Evolutionary conservation across 2,888 invertebrate species (phyloP).

Genomic region (Lamellibrachia satsuma): DNA sequence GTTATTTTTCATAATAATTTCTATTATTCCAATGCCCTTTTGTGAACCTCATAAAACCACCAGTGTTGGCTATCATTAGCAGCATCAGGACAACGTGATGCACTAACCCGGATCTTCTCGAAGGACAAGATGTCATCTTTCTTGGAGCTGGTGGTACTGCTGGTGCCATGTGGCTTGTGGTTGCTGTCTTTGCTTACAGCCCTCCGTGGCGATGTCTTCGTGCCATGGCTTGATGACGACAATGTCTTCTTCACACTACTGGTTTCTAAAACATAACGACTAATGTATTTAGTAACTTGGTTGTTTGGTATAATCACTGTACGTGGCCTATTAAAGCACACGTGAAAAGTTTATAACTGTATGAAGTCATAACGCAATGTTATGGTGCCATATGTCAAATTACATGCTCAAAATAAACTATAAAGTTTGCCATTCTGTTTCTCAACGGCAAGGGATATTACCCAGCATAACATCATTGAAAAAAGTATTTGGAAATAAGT

Average conservation of each 20-base stretch:
- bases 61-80: background rate
- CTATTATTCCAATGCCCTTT: too few species aligned
- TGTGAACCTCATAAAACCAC: background rate
- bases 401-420: too few species aligned
- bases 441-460: background rate
- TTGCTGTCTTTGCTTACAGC: background rate
- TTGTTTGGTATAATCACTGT: too few species aligned
- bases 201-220: background rate
- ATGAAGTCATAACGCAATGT: too few species aligned
- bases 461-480: background rate
- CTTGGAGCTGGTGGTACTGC: conserved; percentile 39
- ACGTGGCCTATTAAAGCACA: too few species aligned
- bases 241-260: conserved; percentile 31
- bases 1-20: too few species aligned
- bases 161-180: background rate
- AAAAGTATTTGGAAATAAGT: background rate
- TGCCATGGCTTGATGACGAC: background rate
- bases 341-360: too few species aligned
- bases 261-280: background rate
- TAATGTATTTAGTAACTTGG: background rate
- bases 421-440: background rate
- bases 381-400: too few species aligned
- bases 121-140: conserved; percentile 56
- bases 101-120: conserved; percentile 60
- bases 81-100: background rate